Percentiles rank a stretch among this genome's conserved stretches.
These are phyloP conservation scores for Etheostoma cragini DNA, from an alignment of 2,113 vertebrate genomes.

Conservation along the genomic window DNA sequence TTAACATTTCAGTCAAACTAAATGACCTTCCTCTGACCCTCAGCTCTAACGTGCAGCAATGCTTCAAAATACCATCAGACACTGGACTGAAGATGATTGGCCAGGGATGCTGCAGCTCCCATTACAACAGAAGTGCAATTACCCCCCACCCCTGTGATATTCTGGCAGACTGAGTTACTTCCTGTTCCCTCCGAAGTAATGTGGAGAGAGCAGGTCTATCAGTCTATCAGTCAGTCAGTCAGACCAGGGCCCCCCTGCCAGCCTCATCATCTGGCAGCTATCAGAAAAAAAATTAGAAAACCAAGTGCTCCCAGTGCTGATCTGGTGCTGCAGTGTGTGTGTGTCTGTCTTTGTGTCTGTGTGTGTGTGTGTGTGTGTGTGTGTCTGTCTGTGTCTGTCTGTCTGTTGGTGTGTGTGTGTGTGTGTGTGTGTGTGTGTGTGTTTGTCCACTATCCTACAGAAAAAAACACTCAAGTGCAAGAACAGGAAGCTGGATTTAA, in stretches of 20 bases:
- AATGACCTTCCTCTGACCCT: constrained; percentile 3
- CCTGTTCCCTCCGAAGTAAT: constrained; percentile 54
- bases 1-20: neutral
- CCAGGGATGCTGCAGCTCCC: constrained; percentile 34
- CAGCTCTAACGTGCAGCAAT: neutral
- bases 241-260: constrained; percentile 14
- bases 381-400: constrained; percentile 38
- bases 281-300: constrained; percentile 72
- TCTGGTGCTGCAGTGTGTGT: constrained; percentile 12
- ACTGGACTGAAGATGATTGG: constrained; percentile 5
- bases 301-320: constrained; percentile 63
- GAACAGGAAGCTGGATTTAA: constrained; percentile 70
- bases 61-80: neutral
- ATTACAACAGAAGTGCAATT: constrained; percentile 56
- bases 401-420: constrained; percentile 38
- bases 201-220: constrained; percentile 29
- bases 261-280: constrained; percentile 81
- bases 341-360: constrained; percentile 45
- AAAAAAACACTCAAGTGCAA: constrained; percentile 58
- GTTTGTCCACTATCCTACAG: constrained; percentile 30
- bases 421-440: constrained; percentile 40
- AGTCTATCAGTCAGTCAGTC: constrained; percentile 46
- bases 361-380: constrained; percentile 38
- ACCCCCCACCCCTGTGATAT: constrained; percentile 8
- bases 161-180: constrained; percentile 47